Percentiles rank a stretch among this genome's conserved stretches.
These are phyloP conservation scores for Portunus trituberculatus DNA, from an alignment of 1,140 invertebrate genomes.

Conservation along the genomic window DNA sequence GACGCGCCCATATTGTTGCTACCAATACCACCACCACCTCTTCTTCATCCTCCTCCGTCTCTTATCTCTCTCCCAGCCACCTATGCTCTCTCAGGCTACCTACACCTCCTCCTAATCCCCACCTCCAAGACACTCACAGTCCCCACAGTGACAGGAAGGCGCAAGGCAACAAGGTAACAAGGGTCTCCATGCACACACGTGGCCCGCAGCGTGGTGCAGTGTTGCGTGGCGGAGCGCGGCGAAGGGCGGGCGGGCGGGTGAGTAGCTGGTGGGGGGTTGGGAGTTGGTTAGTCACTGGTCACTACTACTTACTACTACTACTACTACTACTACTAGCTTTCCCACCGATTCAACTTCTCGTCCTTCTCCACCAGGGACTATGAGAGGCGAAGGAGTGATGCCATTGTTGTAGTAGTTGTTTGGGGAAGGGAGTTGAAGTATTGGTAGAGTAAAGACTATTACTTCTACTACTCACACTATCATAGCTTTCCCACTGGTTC, in stretches of 20 bases:
- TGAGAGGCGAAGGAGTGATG: slow-evolving; percentile 41
- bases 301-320: no score
- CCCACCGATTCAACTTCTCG: slow-evolving; percentile 55
- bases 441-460: no score
- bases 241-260: no score
- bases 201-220: background rate
- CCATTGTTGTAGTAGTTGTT: background rate
- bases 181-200: background rate
- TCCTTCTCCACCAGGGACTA: slow-evolving; percentile 58
- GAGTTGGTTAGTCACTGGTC: no score
- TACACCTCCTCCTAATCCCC: background rate
- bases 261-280: no score
- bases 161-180: background rate
- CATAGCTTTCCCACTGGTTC: slow-evolving; percentile 55
- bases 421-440: no score
- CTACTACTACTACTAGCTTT: background rate
- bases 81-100: background rate
- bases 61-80: background rate
- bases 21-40: background rate
- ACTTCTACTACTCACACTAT: slow-evolving; percentile 43
- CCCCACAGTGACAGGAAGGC: background rate
- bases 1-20: background rate
- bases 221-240: no score
- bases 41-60: background rate
- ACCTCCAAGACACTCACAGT: background rate